A percentile compares a stretch with the other conserved stretches of the same genome.
Evolutionary conservation across 1,140 invertebrate genomes (phyloP).

Genomic region (Protaetia brevitarsis): DNA sequence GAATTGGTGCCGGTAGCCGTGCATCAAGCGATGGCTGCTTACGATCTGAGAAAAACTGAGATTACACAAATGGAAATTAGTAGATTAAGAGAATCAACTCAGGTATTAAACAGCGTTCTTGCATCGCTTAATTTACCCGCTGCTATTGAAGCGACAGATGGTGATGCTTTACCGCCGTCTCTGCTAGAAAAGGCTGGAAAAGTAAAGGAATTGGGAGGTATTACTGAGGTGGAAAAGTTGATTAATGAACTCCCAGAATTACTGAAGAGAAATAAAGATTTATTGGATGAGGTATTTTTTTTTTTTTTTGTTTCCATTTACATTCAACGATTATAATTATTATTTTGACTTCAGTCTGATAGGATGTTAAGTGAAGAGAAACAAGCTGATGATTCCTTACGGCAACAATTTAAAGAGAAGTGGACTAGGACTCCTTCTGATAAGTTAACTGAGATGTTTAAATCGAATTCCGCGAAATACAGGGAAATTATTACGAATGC

Average conservation of each 20-base stretch:
- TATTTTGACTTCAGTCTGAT: slow-evolving; percentile 60
- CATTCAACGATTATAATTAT: slow-evolving; percentile 11
- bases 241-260: slow-evolving; percentile 85
- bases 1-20: slow-evolving; percentile 84
- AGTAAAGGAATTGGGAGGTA: slow-evolving; percentile 69
- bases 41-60: slow-evolving; percentile 79
- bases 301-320: neutral
- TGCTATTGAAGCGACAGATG: slow-evolving; percentile 85
- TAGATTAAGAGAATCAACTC: slow-evolving; percentile 84
- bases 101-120: slow-evolving; percentile 86
- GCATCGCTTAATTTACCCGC: slow-evolving; percentile 95
- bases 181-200: slow-evolving; percentile 80
- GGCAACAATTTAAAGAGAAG: slow-evolving; percentile 83
- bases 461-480: slow-evolving; percentile 86
- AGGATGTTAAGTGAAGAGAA: slow-evolving; percentile 89
- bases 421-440: slow-evolving; percentile 89
- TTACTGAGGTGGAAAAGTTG: slow-evolving; percentile 57
- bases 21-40: slow-evolving; percentile 83
- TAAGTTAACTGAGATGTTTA: slow-evolving; percentile 85
- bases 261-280: slow-evolving; percentile 89
- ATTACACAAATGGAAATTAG: slow-evolving; percentile 73
- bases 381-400: slow-evolving; percentile 82
- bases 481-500: slow-evolving; percentile 90
- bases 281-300: slow-evolving; percentile 80
- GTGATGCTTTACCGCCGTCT: slow-evolving; percentile 80